Evolutionary conservation across 2,797 vertebrate genomes (phyloP), one percentile per base, ranked within the genome.

Genomic region (Anisognathus igniventris): DNA sequence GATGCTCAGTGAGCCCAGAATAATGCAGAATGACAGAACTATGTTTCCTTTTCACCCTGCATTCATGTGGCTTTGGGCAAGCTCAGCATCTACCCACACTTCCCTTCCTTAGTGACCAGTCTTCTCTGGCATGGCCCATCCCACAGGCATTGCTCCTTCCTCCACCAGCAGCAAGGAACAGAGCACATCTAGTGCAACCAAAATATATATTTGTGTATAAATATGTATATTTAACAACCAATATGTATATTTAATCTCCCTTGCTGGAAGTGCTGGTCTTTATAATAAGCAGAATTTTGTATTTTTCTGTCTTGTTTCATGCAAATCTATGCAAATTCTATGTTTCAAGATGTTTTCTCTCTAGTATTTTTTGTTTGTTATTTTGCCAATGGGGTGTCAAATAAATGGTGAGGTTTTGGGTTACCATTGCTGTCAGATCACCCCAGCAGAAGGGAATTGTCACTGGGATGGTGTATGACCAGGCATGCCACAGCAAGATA

Each of bases 11-110:
- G 44, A 91, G 54, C 86, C 62, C 65, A 74, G 47, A 30, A 31
- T 86, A 92, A 97, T 22, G 45, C 70, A 70, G 73, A 83, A 72
- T 1, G 58, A 87, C 94, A 96, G 60, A 66, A 64, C 21, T 44
- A 19, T 30, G 31, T 37, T 74, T 74, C 72, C 53, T 91, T 95
- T 50, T 39, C 56, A 54, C 71, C 47, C 68, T 58, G 62, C 81
- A 92, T 75, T 87, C 57, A 51, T 22, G 51, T 1, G 1, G 64
- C 64, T 45, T 56, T 48, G 56, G 66, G 68, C 50, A 71, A 62
- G 58, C 79, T 92, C 73, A 84, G 79, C 88, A 92, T 22, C 78
- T 45, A 33, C 21, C 18, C 8, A 6, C n/a, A 8, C 33, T 40
- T 85, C 50, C 64, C 65, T 44, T 76, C 57, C 35, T 73, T 20